Percentiles rank a stretch among this genome's conserved stretches.
Conservation (phyloP, 2,888 invertebrate genomes). For the Altica lythri region DNA sequence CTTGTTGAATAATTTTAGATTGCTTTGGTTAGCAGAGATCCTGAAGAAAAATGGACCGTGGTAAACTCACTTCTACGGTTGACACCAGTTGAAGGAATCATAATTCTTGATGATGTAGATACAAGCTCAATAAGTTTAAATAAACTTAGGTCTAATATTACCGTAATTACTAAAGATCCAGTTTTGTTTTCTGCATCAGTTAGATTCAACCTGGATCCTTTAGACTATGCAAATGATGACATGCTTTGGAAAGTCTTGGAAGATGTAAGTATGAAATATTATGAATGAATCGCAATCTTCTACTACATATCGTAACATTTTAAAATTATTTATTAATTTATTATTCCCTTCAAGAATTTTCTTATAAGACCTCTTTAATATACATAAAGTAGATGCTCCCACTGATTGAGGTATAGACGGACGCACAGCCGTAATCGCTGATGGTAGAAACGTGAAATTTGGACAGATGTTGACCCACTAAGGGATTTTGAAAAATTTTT, state of each 20-base stretch:
- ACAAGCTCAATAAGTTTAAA: slow-evolving; percentile 72
- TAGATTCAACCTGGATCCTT: slow-evolving; percentile 81
- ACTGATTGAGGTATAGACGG: no score
- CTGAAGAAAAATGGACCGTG: slow-evolving; percentile 74
- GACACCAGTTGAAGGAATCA: slow-evolving; percentile 74
- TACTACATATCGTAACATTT: no score
- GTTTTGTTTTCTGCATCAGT: slow-evolving; percentile 83
- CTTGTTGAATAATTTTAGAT: slow-evolving; percentile 51
- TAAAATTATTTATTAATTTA: no score
- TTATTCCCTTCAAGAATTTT: no score
- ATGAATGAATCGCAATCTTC: no score
- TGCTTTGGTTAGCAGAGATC: slow-evolving; percentile 27
- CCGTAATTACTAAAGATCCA: slow-evolving; percentile 84
- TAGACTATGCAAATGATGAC: slow-evolving; percentile 71
- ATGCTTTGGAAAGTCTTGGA: slow-evolving; percentile 76
- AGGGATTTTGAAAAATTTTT: no score
- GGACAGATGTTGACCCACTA: no score
- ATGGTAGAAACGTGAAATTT: no score
- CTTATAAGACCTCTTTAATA: no score
- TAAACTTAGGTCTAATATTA: slow-evolving; percentile 77
- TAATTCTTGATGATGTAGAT: slow-evolving; percentile 77
- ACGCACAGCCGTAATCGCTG: no score
- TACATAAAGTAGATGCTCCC: no score
- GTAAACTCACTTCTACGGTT: slow-evolving; percentile 83
- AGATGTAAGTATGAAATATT: slow-evolving; percentile 57